phyloP scores from a whole-genome alignment of 2,113 vertebrate genomes.

The Mirza zaza region DNA sequence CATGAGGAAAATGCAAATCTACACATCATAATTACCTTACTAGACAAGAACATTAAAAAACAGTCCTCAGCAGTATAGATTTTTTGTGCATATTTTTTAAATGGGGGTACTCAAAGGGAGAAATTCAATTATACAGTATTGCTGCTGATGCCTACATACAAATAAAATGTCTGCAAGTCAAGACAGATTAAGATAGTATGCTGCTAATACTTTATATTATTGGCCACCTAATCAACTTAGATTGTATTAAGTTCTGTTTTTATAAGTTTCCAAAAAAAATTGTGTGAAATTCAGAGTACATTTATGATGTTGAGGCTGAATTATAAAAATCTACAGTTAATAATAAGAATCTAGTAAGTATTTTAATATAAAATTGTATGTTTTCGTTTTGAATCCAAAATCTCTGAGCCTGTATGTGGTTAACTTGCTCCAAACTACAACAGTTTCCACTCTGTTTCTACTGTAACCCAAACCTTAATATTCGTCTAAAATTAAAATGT shows the following conservation, averaged over 20 bases:
- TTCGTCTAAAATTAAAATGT: not conserved
- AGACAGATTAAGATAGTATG: not conserved
- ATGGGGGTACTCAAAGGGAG: not conserved
- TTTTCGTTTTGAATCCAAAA: not conserved
- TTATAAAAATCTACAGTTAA: not conserved
- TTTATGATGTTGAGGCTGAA: not conserved
- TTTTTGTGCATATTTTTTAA: not conserved
- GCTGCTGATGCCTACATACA: not conserved
- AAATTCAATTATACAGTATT: not conserved
- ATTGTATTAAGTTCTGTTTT: not conserved
- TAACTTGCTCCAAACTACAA: not conserved
- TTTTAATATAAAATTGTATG: not conserved
- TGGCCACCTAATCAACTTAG: not conserved
- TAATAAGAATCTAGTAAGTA: not conserved
- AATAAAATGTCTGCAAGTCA: not conserved
- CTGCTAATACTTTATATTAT: not conserved
- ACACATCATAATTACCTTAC: not conserved
- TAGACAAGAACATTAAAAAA: not conserved
- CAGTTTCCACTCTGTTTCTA: not conserved
- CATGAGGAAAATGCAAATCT: constrained; percentile 18
- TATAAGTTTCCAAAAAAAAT: not conserved
- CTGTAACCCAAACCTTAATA: constrained; percentile 23
- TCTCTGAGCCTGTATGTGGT: not conserved
- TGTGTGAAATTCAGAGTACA: not conserved
- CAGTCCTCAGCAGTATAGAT: not conserved